Evolutionary conservation across 2,888 invertebrate genomes (phyloP).

Genomic region (Biston stratarius): DNA sequence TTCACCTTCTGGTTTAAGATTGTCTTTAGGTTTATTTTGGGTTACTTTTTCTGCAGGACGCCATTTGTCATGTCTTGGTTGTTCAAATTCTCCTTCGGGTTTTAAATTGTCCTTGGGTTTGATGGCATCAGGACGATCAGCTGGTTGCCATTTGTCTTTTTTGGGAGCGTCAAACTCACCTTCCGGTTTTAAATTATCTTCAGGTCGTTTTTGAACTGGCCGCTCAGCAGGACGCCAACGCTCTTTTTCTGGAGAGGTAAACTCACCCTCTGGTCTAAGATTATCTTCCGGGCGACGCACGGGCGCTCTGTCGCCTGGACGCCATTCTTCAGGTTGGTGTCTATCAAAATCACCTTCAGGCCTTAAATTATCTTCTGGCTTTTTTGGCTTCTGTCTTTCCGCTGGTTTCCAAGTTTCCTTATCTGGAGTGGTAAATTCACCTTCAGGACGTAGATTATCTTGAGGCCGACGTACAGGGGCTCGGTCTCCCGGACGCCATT

Average conservation of each 20-base stretch:
- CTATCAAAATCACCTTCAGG: conserved; percentile 80
- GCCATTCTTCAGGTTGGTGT: conserved; percentile 61
- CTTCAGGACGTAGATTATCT: conserved; percentile 83
- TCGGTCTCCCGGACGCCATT: conserved; percentile 82
- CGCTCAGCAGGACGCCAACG: conserved; percentile 76
- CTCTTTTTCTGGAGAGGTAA: conserved; percentile 82
- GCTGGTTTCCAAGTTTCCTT: conserved; percentile 72
- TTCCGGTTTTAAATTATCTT: conserved; percentile 76
- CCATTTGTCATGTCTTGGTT: conserved; percentile 70
- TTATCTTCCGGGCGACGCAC: conserved; percentile 82
- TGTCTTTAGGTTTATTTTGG: conserved; percentile 76
- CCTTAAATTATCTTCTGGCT: conserved; percentile 82
- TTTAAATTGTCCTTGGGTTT: conserved; percentile 81
- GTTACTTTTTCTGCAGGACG: conserved; percentile 74
- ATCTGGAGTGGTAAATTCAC: conserved; percentile 60
- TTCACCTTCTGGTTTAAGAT: conserved; percentile 83
- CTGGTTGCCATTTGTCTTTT: conserved; percentile 73
- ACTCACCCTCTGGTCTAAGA: conserved; percentile 86
- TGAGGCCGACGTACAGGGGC: conserved; percentile 72
- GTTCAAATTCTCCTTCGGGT: conserved; percentile 84
- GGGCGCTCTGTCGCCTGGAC: conserved; percentile 70
- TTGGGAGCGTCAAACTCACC: conserved; percentile 61
- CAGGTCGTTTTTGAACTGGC: conserved; percentile 68
- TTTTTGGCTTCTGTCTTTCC: conserved; percentile 77
- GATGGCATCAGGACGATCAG: conserved; percentile 66